A percentile compares a stretch with the other conserved stretches of the same genome.
Evolutionary conservation across 35 echinoderm and acorn worm genomes (phyloP).

Genomic region (Amphiura filiformis): DNA sequence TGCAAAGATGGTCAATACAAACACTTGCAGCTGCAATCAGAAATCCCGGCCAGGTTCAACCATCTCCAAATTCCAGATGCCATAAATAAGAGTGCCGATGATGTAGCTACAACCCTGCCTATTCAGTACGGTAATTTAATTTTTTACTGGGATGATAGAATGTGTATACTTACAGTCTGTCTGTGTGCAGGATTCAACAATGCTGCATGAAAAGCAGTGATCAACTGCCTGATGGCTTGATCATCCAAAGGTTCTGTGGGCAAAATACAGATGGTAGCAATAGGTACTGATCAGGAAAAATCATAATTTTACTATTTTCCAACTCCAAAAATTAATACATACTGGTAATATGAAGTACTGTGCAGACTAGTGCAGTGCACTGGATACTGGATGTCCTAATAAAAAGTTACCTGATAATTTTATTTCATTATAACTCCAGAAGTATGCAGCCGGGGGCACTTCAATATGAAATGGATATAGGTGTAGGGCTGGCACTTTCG

Average conservation of each 20-base stretch:
- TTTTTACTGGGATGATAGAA: neutral
- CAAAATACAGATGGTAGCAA: slow-evolving; percentile 1
- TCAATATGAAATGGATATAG: too few relatives aligned
- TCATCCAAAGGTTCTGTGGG: slow-evolving; percentile 92
- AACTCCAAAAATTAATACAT: neutral
- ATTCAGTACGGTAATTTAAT: neutral
- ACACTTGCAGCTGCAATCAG: too few relatives aligned
- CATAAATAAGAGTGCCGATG: neutral
- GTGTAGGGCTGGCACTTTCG: too few relatives aligned
- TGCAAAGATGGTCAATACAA: too few relatives aligned
- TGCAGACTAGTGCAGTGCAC: too few relatives aligned
- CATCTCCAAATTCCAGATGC: too few relatives aligned
- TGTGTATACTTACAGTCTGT: slow-evolving; percentile 74
- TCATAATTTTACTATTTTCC: neutral
- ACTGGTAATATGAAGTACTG: neutral
- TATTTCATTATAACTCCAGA: too few relatives aligned
- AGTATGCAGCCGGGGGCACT: too few relatives aligned
- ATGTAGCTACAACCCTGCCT: neutral
- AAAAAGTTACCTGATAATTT: too few relatives aligned
- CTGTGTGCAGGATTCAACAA: slow-evolving; percentile 86
- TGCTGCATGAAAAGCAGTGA: slow-evolving; percentile 91
- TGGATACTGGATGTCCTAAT: too few relatives aligned
- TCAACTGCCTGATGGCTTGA: slow-evolving; percentile 68
- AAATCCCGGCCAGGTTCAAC: too few relatives aligned
- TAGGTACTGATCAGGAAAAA: neutral